Percentiles rank a stretch among this genome's conserved stretches.
Conservation (phyloP, 1,140 invertebrate species). For the Saccostrea glomerata region DNA sequence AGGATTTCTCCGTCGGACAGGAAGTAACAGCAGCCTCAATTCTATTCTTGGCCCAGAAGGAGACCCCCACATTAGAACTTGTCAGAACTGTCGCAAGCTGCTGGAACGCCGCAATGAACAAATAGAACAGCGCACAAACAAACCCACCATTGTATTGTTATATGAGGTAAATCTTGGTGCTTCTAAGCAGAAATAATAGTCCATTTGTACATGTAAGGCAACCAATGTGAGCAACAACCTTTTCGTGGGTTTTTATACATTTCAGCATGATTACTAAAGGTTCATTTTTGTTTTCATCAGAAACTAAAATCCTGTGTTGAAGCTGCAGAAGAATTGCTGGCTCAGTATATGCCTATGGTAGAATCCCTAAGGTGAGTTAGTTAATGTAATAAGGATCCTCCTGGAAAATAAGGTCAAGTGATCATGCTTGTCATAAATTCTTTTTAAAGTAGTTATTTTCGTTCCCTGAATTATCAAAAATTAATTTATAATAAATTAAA, state of each 20-base stretch:
- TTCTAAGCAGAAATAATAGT: background rate
- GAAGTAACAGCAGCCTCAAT: constrained; percentile 77
- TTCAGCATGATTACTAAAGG: background rate
- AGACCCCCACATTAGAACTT: constrained; percentile 88
- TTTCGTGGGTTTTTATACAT: background rate
- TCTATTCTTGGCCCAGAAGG: constrained; percentile 79
- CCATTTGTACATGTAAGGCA: too few species aligned
- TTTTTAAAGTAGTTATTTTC: too few species aligned
- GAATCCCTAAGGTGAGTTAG: constrained; percentile 83
- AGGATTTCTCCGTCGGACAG: constrained; percentile 73
- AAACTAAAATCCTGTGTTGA: constrained; percentile 83
- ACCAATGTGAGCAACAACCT: too few species aligned
- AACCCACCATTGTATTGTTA: constrained; percentile 88
- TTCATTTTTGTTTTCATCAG: constrained; percentile 58
- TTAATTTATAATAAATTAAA: too few species aligned
- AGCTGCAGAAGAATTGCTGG: constrained; percentile 87
- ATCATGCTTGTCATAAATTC: too few species aligned
- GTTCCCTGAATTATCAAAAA: too few species aligned
- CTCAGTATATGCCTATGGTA: constrained; percentile 92
- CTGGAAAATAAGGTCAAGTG: too few species aligned
- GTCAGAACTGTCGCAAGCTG: constrained; percentile 88
- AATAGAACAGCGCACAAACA: constrained; percentile 88
- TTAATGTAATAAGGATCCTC: too few species aligned
- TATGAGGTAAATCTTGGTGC: constrained; percentile 83
- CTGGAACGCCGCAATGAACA: constrained; percentile 89